Percentiles rank a stretch among this genome's conserved stretches.
Evolutionary conservation across 2,113 vertebrate genomes (phyloP).

Genomic region (Arenaria interpres): DNA sequence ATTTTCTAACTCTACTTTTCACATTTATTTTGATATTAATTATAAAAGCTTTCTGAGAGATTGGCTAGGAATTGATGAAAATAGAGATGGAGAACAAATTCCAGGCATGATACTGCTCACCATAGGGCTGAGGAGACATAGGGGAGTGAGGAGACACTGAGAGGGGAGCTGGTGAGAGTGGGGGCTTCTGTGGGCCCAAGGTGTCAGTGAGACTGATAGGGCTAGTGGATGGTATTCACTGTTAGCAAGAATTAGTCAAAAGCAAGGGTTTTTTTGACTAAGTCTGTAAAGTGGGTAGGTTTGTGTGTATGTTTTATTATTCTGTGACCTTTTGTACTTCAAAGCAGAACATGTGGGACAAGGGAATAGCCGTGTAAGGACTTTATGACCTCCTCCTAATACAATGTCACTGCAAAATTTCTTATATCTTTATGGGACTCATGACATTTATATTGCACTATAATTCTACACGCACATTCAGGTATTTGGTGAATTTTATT

Average conservation of each 20-base stretch:
- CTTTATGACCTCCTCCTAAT: neutral
- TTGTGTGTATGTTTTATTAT: neutral
- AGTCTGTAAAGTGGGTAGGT: accelerated
- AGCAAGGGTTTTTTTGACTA: accelerated
- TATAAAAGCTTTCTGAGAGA: neutral
- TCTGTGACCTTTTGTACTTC: neutral
- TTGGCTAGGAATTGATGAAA: neutral
- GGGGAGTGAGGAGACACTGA: accelerated
- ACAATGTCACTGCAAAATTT: neutral
- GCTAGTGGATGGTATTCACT: accelerated
- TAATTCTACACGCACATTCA: neutral
- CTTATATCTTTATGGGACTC: neutral
- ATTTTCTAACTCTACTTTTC: neutral
- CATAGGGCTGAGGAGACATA: neutral
- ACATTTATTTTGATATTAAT: neutral
- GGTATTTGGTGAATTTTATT: neutral
- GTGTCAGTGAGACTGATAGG: neutral
- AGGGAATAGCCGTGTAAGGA: accelerated
- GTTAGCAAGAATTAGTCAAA: neutral
- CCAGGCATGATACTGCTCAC: accelerated
- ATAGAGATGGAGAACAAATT: neutral
- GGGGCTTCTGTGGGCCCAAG: neutral
- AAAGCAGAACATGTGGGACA: neutral
- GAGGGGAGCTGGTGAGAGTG: neutral
- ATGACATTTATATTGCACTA: neutral